Evolutionary conservation across 2,888 invertebrate genomes (phyloP).

Genomic region (Dasypolia templi): DNA sequence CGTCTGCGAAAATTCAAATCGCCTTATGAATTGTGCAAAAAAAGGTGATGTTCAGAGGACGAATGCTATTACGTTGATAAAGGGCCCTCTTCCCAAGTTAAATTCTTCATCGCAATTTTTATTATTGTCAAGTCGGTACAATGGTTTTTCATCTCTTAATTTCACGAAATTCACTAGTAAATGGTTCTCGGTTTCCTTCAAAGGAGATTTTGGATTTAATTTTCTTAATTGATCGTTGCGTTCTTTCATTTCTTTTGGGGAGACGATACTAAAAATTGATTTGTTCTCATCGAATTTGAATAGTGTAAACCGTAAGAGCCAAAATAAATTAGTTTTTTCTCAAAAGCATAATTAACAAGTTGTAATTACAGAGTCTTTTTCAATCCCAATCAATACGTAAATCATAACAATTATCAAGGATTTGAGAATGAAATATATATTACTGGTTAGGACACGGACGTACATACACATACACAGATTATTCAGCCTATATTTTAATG

Average conservation of each 20-base stretch:
- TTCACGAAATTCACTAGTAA: constrained; percentile 29
- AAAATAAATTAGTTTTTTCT: neutral
- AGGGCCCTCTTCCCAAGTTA: constrained; percentile 34
- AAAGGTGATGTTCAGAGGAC: constrained; percentile 38
- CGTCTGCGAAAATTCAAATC: constrained; percentile 25
- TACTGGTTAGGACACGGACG: neutral
- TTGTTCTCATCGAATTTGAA: constrained; percentile 9
- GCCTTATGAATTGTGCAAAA: neutral
- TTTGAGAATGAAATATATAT: neutral
- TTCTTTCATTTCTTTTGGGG: constrained; percentile 37
- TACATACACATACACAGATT: neutral
- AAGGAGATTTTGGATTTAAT: constrained; percentile 38
- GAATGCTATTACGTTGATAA: constrained; percentile 56
- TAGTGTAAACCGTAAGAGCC: neutral
- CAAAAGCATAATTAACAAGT: neutral
- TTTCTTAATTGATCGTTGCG: constrained; percentile 26
- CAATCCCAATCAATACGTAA: neutral
- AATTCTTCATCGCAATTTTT: constrained; percentile 59
- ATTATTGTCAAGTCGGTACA: constrained; percentile 44
- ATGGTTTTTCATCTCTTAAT: constrained; percentile 37
- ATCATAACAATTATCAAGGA: neutral
- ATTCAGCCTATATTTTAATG: too few relatives aligned
- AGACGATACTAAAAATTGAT: constrained; percentile 18
- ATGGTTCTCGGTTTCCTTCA: constrained; percentile 24
- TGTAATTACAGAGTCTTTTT: neutral